Conservation (phyloP, 2,113 vertebrate species). For the Patagioenas fasciata region DNA sequence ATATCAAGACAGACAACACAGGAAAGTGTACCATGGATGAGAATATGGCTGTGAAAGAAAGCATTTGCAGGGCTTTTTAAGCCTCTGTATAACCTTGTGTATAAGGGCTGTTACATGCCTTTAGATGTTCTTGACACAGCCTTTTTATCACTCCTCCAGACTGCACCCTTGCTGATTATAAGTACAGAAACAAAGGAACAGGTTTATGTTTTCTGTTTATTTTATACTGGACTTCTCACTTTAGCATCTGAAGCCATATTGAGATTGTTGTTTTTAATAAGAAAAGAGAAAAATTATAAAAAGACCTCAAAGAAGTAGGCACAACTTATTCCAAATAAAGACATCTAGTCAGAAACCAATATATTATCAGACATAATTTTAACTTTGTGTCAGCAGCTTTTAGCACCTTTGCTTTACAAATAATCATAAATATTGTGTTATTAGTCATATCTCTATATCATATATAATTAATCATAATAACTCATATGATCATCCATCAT, state of each 20-base stretch:
- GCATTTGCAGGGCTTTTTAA: background rate
- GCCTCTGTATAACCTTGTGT: background rate
- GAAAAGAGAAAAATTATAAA: background rate
- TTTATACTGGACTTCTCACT: background rate
- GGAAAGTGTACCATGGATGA: background rate
- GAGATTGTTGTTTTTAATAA: background rate
- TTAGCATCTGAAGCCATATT: background rate
- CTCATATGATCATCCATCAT: fast-evolving
- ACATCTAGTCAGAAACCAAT: background rate
- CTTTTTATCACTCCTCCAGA: background rate
- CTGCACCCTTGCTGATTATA: background rate
- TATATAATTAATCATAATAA: background rate
- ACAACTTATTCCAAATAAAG: background rate
- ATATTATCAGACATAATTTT: background rate
- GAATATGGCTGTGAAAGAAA: background rate
- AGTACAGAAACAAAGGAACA: background rate
- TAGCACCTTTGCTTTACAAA: background rate
- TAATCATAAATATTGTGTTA: background rate
- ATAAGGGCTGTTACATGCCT: background rate
- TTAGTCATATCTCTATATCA: background rate
- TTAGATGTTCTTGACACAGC: background rate
- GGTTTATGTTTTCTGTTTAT: background rate
- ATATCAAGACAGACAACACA: background rate
- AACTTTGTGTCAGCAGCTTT: background rate
- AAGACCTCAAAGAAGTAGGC: background rate